Evolutionary conservation across 2,888 invertebrate species (phyloP), one percentile per base, ranked within the genome.

Genomic region (Epirrhoe tristata): DNA sequence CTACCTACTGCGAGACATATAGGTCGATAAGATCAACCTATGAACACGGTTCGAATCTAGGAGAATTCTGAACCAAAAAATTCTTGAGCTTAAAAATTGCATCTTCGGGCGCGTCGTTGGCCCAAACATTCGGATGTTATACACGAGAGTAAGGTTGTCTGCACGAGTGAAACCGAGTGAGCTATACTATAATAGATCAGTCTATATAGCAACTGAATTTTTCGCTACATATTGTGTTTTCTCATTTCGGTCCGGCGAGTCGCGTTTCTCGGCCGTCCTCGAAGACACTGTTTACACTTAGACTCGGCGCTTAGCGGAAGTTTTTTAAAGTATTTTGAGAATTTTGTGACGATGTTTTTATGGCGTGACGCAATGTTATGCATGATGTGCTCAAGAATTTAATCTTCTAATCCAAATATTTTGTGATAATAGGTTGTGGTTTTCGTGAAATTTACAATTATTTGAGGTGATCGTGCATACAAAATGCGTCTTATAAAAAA

Each of bases 321-420:
- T 82, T 85, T 85, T 84, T 78, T 71, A 60, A 64, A 71, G 70
- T 87, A 83, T 87, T 86, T 85, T 85, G 58, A n/a, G 67, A 58
- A 61, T 67, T 66, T 68, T 64, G 70, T 74, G 77, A 77, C 72
- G 75, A 77, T 70, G 72, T 69, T 76, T 75, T 79, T 74, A 72
- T 75, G 66, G 69, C 60, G 77, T 82, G 82, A 82, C 82, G 81
- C 58, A 51, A 69, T 66, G 77, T 81, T 81, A 83, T 86, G 83
- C 85, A 79, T 86, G 82, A 84, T 69, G 80, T 78, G 81, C 74
- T 80, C 82, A 82, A 72, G 46, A 32, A 34, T 59, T 66, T 61
- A 39, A 63, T 31, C 53, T 51, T 57, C 12, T 51, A 36, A 62
- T 58, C 58, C 12, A 50, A 51, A 51, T 17, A 43, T 12, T 43